A percentile compares a stretch with the other conserved stretches of the same genome.
Evolutionary conservation across 2,113 vertebrate species (phyloP).

Genomic region (Proteles cristata): DNA sequence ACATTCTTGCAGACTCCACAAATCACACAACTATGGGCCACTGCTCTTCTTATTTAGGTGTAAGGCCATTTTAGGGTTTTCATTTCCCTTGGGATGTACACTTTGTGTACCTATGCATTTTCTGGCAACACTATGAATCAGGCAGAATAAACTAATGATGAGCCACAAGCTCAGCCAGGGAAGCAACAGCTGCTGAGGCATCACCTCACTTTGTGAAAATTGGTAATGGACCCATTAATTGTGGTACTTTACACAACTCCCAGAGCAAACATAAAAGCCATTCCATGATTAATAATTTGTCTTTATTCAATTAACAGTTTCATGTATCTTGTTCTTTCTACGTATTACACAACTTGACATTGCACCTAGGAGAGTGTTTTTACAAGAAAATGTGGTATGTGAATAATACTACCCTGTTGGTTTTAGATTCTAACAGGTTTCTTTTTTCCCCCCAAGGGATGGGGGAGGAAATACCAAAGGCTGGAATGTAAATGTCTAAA

Average conservation of each 20-base stretch:
- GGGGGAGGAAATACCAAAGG: not conserved
- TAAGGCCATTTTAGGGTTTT: not conserved
- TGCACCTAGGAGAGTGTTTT: constrained; percentile 17
- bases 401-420: not conserved
- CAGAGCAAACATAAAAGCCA: not conserved
- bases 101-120: not conserved
- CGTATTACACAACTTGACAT: constrained; percentile 6
- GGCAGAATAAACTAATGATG: not conserved
- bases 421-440: constrained; percentile 61
- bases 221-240: not conserved
- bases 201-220: not conserved
- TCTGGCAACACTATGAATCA: not conserved
- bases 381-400: constrained; percentile 44
- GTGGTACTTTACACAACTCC: not conserved
- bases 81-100: not conserved
- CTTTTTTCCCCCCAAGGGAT: constrained; percentile 23
- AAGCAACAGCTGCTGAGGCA: not conserved
- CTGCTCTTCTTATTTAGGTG: not conserved
- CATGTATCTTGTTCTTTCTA: constrained; percentile 9
- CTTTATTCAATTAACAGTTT: constrained; percentile 25
- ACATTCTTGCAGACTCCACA: not conserved
- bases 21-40: not conserved
- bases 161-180: not conserved
- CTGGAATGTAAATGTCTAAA: constrained; percentile 54
- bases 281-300: constrained; percentile 28